phyloP scores from a whole-genome alignment of 2,113 vertebrate genomes.

The Vimba vimba region DNA sequence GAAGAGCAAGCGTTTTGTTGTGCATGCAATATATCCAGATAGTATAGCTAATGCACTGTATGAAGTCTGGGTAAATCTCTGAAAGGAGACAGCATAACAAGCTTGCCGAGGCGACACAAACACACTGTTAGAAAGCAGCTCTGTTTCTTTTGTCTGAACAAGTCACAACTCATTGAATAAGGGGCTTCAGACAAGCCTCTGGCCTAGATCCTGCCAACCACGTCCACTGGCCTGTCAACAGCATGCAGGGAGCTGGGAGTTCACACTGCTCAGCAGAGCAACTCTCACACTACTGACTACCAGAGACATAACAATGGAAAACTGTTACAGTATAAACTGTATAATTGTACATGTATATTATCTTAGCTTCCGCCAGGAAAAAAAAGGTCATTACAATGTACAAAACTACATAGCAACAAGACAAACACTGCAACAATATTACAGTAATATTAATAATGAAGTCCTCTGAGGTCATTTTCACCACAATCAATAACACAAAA shows the following conservation, averaged over 20 bases:
- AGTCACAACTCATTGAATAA: constrained; percentile 31
- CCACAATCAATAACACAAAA: background rate
- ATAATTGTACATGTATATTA: background rate
- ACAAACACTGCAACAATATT: background rate
- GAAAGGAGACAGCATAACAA: background rate
- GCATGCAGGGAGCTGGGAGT: background rate
- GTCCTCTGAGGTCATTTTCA: background rate
- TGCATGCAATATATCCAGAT: background rate
- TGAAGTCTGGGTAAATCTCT: constrained; percentile 17
- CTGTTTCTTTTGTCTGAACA: constrained; percentile 10
- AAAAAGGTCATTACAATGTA: background rate
- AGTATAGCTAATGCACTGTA: background rate
- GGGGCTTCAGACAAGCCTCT: constrained; percentile 24
- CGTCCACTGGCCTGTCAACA: constrained; percentile 31
- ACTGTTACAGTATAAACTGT: background rate
- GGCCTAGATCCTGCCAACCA: constrained; percentile 25
- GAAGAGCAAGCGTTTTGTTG: no score
- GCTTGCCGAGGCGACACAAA: background rate
- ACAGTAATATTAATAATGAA: background rate
- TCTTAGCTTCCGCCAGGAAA: background rate
- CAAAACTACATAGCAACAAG: background rate
- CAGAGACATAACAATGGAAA: background rate
- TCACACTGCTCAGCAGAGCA: background rate
- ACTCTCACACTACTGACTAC: background rate
- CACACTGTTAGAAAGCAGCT: constrained; percentile 1